These are phyloP conservation scores for Athrips mouffetella DNA, from an alignment of 2,888 invertebrate genomes.

Conservation along the genomic window DNA sequence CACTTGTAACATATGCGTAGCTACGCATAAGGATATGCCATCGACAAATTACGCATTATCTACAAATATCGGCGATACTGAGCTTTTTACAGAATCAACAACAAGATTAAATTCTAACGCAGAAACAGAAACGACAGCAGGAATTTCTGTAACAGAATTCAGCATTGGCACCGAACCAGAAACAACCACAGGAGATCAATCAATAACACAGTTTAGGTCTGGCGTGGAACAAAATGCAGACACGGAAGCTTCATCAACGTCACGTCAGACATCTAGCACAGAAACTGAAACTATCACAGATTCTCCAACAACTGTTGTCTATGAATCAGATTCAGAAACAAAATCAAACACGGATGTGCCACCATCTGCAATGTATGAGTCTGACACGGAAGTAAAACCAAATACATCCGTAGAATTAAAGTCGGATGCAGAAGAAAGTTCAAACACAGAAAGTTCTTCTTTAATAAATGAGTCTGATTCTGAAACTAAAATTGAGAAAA, in stretches of 20 bases:
- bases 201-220: too few relatives aligned
- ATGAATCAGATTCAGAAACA: neutral
- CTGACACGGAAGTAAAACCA: too few relatives aligned
- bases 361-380: too few relatives aligned
- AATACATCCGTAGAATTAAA: too few relatives aligned
- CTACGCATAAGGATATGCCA: conserved; percentile 47
- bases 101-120: neutral
- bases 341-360: neutral
- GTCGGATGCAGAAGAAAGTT: too few relatives aligned
- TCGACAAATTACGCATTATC: neutral
- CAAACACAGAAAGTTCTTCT: too few relatives aligned
- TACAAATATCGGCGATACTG: conserved; percentile 8
- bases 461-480: too few relatives aligned
- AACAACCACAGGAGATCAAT: neutral
- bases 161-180: neutral
- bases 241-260: too few relatives aligned
- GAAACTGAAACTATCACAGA: neutral
- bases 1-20: conserved; percentile 45
- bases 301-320: neutral
- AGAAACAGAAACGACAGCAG: neutral
- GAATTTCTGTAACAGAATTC: neutral
- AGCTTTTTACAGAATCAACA: conserved; percentile 20
- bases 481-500: too few relatives aligned
- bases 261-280: neutral
- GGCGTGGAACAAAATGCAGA: too few relatives aligned